Percentiles rank a stretch among this genome's conserved stretches.
phyloP scores from a whole-genome alignment of 2,113 vertebrate genomes.

The Oncorhynchus kisutch region DNA sequence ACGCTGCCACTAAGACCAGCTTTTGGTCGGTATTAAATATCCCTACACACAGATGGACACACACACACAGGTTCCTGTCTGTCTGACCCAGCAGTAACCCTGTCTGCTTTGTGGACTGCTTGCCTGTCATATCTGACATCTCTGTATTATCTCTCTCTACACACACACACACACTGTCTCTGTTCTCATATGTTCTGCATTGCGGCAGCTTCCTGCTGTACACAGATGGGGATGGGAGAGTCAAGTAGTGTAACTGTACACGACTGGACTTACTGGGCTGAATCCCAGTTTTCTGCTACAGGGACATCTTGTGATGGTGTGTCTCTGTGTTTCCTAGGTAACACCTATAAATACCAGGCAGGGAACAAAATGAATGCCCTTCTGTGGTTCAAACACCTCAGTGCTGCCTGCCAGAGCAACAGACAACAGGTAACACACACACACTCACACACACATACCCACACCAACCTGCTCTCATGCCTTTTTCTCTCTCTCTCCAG shows the following conservation, averaged over 20 bases:
- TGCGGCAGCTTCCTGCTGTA: not conserved
- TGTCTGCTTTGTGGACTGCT: not conserved
- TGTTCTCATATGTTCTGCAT: not conserved
- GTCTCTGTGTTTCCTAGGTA: slow-evolving; percentile 77
- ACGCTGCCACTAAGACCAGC: no score
- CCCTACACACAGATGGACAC: not conserved
- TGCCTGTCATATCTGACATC: slow-evolving; percentile 3
- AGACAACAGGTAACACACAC: slow-evolving; percentile 84
- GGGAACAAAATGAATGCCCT: slow-evolving; percentile 91
- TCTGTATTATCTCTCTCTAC: not conserved
- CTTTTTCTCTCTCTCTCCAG: slow-evolving; percentile 58
- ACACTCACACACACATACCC: slow-evolving; percentile 4
- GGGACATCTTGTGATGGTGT: slow-evolving; percentile 31
- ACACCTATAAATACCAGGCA: slow-evolving; percentile 98
- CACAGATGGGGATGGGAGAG: not conserved
- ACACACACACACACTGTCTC: not conserved
- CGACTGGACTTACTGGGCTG: not conserved
- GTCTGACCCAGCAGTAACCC: not conserved
- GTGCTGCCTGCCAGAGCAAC: slow-evolving; percentile 95
- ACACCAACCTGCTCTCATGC: not conserved
- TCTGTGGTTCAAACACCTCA: slow-evolving; percentile 98
- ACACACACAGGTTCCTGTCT: not conserved
- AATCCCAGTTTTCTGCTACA: not conserved
- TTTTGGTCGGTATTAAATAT: no score
- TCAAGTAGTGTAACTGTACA: not conserved